phyloP scores from a whole-genome alignment of 2,888 invertebrate species.

The Callinectes sapidus region DNA sequence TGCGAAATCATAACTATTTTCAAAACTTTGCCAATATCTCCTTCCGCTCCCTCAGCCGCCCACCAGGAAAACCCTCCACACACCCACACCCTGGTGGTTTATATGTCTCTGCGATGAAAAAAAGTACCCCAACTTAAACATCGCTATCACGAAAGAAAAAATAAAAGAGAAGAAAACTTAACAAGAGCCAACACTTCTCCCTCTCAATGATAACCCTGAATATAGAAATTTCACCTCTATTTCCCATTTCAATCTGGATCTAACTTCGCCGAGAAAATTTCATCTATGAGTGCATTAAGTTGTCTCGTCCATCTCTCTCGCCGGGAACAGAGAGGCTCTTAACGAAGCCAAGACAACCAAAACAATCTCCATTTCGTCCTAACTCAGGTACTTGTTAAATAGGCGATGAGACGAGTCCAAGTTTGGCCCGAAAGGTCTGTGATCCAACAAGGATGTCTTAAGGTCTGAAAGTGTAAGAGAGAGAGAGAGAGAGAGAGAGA shows the following conservation, averaged over 20 bases:
- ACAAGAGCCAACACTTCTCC: not conserved
- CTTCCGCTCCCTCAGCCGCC: not conserved
- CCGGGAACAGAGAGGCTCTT: not conserved
- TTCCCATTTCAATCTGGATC: not conserved
- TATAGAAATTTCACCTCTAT: not conserved
- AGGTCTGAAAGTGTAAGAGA: not conserved
- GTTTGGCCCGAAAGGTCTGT: conserved; percentile 12
- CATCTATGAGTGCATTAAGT: conserved; percentile 34
- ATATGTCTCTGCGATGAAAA: not conserved
- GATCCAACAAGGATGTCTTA: not conserved
- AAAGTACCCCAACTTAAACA: not conserved
- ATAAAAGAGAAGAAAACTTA: not conserved
- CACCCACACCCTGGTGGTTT: not conserved
- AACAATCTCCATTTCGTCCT: conserved; percentile 26
- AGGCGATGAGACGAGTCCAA: not conserved
- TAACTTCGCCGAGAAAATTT: conserved; percentile 5
- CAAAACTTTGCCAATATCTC: conserved; percentile 29
- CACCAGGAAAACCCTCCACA: not conserved
- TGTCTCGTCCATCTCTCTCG: conserved; percentile 6
- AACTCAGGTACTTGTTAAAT: conserved; percentile 28
- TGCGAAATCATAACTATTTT: conserved; percentile 15
- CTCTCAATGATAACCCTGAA: not conserved
- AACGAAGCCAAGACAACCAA: conserved; percentile 28
- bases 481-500: not conserved
- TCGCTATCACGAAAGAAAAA: not conserved